phyloP scores from a whole-genome alignment of 2,888 invertebrate species.

The Andricus curvator region DNA sequence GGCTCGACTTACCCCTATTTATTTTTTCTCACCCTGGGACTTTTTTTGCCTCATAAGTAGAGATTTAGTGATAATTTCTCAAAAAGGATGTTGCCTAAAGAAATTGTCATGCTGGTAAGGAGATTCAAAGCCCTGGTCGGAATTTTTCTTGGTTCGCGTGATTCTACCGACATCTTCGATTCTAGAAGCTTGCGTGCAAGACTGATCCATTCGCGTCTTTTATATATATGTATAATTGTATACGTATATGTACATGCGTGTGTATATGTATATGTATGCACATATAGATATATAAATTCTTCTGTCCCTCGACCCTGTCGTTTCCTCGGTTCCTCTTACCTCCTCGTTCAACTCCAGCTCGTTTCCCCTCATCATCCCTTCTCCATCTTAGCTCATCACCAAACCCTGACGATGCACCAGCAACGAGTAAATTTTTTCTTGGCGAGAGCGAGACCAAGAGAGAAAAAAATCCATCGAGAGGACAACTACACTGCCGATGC shows the following conservation, averaged over 20 bases:
- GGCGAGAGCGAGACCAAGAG: background rate
- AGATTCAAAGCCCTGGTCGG: constrained; percentile 6
- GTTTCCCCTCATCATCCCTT: constrained; percentile 18
- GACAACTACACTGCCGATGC: no score
- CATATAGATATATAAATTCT: background rate
- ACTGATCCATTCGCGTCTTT: constrained; percentile 30
- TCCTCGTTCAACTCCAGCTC: constrained; percentile 44
- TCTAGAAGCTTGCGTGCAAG: constrained; percentile 60
- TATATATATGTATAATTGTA: constrained; percentile 54
- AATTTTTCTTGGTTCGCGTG: constrained; percentile 56
- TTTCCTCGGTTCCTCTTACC: constrained; percentile 52
- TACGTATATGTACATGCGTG: background rate
- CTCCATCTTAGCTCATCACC: constrained; percentile 10
- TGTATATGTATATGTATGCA: no score
- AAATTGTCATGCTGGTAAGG: background rate
- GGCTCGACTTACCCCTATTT: background rate
- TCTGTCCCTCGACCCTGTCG: constrained; percentile 60
- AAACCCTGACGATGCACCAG: constrained; percentile 8
- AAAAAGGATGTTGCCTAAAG: constrained; percentile 11
- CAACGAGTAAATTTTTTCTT: constrained; percentile 36
- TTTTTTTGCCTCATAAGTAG: background rate
- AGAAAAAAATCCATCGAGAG: background rate
- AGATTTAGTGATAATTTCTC: constrained; percentile 3
- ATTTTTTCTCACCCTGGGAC: background rate
- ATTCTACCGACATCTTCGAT: constrained; percentile 55